Percentiles rank a stretch among this genome's conserved stretches.
Evolutionary conservation across 1,140 invertebrate species (phyloP).

Genomic region (Apis florea): DNA sequence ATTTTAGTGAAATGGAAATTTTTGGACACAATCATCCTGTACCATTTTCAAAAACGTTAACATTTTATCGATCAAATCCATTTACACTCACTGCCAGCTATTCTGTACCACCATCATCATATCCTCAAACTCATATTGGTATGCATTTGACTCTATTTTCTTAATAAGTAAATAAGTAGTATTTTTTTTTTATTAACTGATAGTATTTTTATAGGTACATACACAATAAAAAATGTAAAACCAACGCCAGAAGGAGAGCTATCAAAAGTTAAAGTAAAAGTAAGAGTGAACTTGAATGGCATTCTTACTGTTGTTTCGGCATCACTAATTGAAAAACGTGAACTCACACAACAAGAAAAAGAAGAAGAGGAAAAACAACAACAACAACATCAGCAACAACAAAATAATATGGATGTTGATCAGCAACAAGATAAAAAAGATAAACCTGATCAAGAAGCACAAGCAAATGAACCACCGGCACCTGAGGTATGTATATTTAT

Average conservation of each 20-base stretch:
- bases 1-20: slow-evolving; percentile 86
- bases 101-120: slow-evolving; percentile 84
- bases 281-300: slow-evolving; percentile 95
- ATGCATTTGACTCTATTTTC: slow-evolving; percentile 70
- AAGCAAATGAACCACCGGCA: slow-evolving; percentile 79
- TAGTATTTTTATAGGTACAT: slow-evolving; percentile 83
- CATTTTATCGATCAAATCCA: slow-evolving; percentile 93
- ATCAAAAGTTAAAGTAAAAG: slow-evolving; percentile 97
- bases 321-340: slow-evolving; percentile 91
- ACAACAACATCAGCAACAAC: slow-evolving; percentile 78
- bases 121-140: slow-evolving; percentile 91
- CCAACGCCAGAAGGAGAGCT: slow-evolving; percentile 92
- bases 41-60: slow-evolving; percentile 96
- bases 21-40: slow-evolving; percentile 93
- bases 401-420: slow-evolving; percentile 79
- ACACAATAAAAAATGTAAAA: slow-evolving; percentile 91
- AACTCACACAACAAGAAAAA: slow-evolving; percentile 83
- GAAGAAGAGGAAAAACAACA: slow-evolving; percentile 80
- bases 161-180: background rate
- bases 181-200: background rate
- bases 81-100: slow-evolving; percentile 94
- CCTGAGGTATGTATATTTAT: slow-evolving; percentile 77
- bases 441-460: slow-evolving; percentile 77
- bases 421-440: slow-evolving; percentile 75
- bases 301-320: slow-evolving; percentile 93